These are phyloP conservation scores for Hipposideros larvatus DNA, from an alignment of 2,797 vertebrate species.

Conservation along the genomic window DNA sequence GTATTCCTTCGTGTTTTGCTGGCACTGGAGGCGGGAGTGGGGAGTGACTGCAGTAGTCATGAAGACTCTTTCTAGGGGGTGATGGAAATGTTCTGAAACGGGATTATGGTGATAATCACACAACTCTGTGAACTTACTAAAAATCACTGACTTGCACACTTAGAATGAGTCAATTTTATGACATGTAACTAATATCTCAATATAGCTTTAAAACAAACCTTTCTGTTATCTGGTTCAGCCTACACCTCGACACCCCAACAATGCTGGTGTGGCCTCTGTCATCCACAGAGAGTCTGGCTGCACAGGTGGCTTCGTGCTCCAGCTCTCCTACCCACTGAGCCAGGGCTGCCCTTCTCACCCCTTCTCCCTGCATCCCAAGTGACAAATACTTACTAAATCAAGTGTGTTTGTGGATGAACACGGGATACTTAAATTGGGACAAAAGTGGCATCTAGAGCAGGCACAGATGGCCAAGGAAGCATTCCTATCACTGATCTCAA, in stretches of 20 bases:
- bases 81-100: background rate
- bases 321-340: background rate
- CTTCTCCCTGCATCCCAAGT: background rate
- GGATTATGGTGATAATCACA: background rate
- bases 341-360: background rate
- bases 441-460: background rate
- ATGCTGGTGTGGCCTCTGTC: background rate
- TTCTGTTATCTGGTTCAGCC: background rate
- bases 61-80: background rate
- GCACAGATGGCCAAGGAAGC: background rate
- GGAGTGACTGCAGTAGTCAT: background rate
- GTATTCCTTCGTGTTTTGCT: background rate
- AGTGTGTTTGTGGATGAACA: background rate
- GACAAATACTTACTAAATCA: background rate
- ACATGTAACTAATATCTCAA: background rate
- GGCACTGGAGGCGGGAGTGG: background rate
- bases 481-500: background rate
- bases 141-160: background rate
- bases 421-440: background rate
- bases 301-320: background rate
- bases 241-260: background rate
- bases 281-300: background rate
- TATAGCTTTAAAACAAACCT: background rate
- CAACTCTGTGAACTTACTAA: background rate
- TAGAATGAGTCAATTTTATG: background rate